These are phyloP conservation scores for Ptyas mucosa DNA, from an alignment of 2,113 vertebrate genomes.

Conservation along the genomic window DNA sequence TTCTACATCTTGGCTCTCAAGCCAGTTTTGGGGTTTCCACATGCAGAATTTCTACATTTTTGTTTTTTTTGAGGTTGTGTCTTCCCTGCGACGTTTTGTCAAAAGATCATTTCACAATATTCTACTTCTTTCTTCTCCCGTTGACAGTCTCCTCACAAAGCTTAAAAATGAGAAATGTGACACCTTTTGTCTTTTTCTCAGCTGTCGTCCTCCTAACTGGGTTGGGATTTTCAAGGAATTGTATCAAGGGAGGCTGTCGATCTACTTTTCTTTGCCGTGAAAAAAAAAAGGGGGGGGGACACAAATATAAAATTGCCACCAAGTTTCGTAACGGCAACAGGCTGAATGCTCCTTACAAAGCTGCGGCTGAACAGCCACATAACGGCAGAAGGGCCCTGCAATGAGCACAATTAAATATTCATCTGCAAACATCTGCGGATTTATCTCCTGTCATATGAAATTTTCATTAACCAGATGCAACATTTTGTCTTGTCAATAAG, in stretches of 20 bases:
- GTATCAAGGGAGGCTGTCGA: not conserved
- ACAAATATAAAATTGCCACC: not conserved
- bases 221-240: not conserved
- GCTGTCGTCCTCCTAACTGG: not conserved
- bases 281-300: not conserved
- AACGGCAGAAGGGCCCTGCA: conserved; percentile 22
- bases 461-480: conserved; percentile 58
- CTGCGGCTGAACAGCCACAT: not conserved
- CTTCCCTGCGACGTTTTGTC: not conserved
- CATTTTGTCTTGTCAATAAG: conserved; percentile 17
- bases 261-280: not conserved
- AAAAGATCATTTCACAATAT: not conserved
- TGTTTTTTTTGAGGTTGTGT: fast-evolving
- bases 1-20: not conserved
- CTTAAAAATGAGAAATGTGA: not conserved
- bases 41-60: not conserved
- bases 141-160: not conserved
- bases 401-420: conserved; percentile 56
- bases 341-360: conserved; percentile 7
- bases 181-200: not conserved
- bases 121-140: not conserved
- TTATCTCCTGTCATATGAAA: conserved; percentile 45
- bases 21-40: no score
- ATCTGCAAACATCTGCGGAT: conserved; percentile 51
- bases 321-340: not conserved